phyloP scores from a whole-genome alignment of 2,113 vertebrate genomes.

The Dendropsophus ebraccatus region DNA sequence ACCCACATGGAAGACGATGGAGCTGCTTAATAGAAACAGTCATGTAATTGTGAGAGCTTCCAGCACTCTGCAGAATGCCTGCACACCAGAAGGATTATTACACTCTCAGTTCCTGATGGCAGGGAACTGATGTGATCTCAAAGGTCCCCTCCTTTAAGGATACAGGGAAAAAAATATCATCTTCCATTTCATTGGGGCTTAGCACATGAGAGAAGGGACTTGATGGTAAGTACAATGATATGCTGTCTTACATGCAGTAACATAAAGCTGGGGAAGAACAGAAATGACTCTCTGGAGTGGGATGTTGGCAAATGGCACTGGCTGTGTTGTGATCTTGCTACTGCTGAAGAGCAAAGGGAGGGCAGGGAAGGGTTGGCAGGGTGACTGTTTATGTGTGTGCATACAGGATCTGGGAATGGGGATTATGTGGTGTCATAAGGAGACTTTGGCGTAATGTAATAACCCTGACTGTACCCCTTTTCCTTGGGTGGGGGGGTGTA shows the following conservation, averaged over 20 bases:
- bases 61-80: slow-evolving; percentile 79
- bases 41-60: slow-evolving; percentile 83
- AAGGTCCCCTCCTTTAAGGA: slow-evolving; percentile 37
- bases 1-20: slow-evolving; percentile 85
- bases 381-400: slow-evolving; percentile 29
- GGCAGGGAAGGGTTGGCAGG: slow-evolving; percentile 49
- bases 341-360: slow-evolving; percentile 52
- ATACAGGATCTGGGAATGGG: slow-evolving; percentile 32
- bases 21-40: slow-evolving; percentile 86
- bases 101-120: slow-evolving; percentile 69
- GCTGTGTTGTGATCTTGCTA: slow-evolving; percentile 58
- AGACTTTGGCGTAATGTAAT: not conserved
- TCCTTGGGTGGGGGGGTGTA: not conserved
- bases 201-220: slow-evolving; percentile 59
- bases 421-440: slow-evolving; percentile 6
- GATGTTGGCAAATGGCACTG: slow-evolving; percentile 60
- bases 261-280: not conserved
- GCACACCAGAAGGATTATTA: slow-evolving; percentile 75
- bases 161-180: slow-evolving; percentile 55
- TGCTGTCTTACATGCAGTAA: slow-evolving; percentile 25
- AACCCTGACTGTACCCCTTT: not conserved
- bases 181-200: slow-evolving; percentile 55
- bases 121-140: slow-evolving; percentile 48
- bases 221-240: slow-evolving; percentile 71
- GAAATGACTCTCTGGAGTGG: slow-evolving; percentile 60